Conservation (phyloP, 2,888 invertebrate genomes). For the Ethmia dodecea region DNA sequence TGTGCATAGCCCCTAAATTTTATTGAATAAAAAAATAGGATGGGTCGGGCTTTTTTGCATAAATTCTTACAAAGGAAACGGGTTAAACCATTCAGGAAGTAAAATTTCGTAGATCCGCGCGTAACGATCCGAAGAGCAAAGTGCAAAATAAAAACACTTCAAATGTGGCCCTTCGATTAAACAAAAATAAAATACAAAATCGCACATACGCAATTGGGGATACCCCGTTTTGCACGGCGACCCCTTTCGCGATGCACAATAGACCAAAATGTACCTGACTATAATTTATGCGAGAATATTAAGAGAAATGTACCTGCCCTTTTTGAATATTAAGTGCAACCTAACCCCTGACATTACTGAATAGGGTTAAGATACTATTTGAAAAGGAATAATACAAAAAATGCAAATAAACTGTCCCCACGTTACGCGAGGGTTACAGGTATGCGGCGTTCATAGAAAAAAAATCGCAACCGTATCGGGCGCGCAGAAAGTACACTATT, state of each 20-base stretch:
- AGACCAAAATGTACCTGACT: conserved; percentile 76
- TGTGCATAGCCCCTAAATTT: conserved; percentile 76
- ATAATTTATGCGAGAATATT: conserved; percentile 79
- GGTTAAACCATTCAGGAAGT: conserved; percentile 75
- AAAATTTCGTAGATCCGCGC: conserved; percentile 63
- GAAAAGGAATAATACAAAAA: conserved; percentile 68
- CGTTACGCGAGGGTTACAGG: conserved; percentile 60
- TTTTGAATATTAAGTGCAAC: conserved; percentile 78
- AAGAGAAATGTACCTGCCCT: conserved; percentile 78
- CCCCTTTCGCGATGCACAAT: conserved; percentile 61
- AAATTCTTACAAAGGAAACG: conserved; percentile 77
- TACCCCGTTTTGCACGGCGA: conserved; percentile 34
- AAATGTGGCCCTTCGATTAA: conserved; percentile 28
- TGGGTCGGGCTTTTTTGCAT: conserved; percentile 79
- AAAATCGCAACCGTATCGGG: conserved; percentile 52
- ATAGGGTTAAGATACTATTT: conserved; percentile 77
- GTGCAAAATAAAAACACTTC: conserved; percentile 22
- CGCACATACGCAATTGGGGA: conserved; percentile 23
- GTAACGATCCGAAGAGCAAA: conserved; percentile 40
- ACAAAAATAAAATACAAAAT: conserved; percentile 33
- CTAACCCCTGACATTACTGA: conserved; percentile 77
- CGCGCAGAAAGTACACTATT: conserved; percentile 48
- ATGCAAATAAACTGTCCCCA: conserved; percentile 78
- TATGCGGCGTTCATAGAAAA: conserved; percentile 51
- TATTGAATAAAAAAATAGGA: conserved; percentile 79